phyloP scores from a whole-genome alignment of 1,140 invertebrate genomes.

The Anastrepha ludens region DNA sequence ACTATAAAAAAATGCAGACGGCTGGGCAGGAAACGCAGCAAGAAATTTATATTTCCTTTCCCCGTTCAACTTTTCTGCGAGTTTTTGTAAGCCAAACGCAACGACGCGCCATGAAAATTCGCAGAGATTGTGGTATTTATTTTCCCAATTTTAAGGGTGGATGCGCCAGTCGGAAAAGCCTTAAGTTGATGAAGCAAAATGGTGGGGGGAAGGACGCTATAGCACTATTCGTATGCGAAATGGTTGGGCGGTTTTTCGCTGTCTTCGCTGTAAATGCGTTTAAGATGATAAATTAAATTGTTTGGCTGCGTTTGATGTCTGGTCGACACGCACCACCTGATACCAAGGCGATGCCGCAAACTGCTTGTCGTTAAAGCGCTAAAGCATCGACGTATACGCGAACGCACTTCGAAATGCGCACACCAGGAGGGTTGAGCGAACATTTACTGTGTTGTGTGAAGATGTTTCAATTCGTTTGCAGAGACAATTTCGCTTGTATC shows the following conservation, averaged over 20 bases:
- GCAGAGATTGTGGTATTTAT: conserved; percentile 2
- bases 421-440: background rate
- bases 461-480: background rate
- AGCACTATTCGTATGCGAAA: background rate
- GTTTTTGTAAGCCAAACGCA: background rate
- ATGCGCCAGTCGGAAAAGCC: background rate
- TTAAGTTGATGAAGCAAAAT: background rate
- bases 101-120: background rate
- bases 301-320: conserved; percentile 40
- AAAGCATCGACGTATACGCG: background rate
- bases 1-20: background rate
- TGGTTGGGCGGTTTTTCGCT: background rate
- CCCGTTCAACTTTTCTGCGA: background rate
- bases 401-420: background rate
- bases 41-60: conserved; percentile 22
- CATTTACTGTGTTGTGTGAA: background rate
- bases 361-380: background rate
- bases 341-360: background rate
- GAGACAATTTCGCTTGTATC: background rate
- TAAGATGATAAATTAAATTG: conserved; percentile 54
- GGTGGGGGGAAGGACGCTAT: background rate
- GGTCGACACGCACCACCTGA: background rate
- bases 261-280: background rate
- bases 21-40: background rate
- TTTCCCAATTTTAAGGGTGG: background rate